Evolutionary conservation across 1,140 invertebrate genomes (phyloP).

Genomic region (Drosophila sucinea): DNA sequence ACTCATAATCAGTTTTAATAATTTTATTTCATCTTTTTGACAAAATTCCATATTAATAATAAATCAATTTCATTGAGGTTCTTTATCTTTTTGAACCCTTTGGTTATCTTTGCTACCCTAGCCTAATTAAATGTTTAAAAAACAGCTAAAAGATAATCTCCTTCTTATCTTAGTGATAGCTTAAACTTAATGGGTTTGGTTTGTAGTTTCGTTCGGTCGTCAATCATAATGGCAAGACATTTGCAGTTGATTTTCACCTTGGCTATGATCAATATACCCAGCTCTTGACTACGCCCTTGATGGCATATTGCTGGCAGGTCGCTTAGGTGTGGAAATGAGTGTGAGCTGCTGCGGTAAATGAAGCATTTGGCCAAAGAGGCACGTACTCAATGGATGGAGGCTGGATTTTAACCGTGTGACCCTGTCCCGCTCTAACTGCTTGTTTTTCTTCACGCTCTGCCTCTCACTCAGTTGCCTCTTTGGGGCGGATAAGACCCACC

Average conservation of each 20-base stretch:
- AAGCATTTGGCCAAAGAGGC: slow-evolving; percentile 66
- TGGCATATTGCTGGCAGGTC: neutral
- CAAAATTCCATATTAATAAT: too few species aligned
- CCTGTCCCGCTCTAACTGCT: neutral
- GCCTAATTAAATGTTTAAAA: too few species aligned
- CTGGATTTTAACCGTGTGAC: neutral
- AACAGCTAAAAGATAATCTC: too few species aligned
- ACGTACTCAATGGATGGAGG: slow-evolving; percentile 50
- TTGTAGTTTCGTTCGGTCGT: too few species aligned
- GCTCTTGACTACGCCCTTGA: neutral
- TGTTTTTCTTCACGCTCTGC: neutral
- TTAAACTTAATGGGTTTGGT: too few species aligned
- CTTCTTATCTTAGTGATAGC: too few species aligned
- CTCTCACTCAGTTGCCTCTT: neutral
- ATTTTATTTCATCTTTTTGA: too few species aligned
- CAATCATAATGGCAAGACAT: too few species aligned
- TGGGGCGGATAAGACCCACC: slow-evolving; percentile 17
- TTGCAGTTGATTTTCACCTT: neutral
- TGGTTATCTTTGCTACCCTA: too few species aligned
- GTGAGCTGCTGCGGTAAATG: slow-evolving; percentile 60
- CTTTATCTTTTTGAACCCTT: too few species aligned
- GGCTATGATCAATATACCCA: neutral
- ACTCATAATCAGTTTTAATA: too few species aligned
- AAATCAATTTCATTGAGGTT: too few species aligned
- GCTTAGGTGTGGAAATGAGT: slow-evolving; percentile 16